These are phyloP conservation scores for Poicephalus gulielmi DNA, from an alignment of 2,113 vertebrate genomes.

Conservation along the genomic window DNA sequence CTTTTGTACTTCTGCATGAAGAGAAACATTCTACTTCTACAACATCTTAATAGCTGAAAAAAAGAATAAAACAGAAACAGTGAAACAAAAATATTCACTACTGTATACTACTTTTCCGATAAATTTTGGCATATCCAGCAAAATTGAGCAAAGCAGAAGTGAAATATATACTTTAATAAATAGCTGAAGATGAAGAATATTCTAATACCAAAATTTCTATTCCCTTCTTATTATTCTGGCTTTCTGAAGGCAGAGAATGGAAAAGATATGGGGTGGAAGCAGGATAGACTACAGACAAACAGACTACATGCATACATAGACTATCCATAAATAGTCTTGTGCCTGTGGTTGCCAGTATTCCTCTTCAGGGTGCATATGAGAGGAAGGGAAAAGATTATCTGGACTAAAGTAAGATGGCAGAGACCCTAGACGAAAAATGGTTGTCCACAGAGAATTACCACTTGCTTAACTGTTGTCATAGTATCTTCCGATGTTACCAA, in stretches of 20 bases:
- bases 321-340: background rate
- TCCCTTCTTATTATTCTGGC: background rate
- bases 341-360: background rate
- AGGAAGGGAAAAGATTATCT: background rate
- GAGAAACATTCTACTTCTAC: background rate
- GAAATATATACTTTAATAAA: background rate
- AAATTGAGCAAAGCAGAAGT: background rate
- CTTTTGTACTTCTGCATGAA: background rate
- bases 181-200: background rate
- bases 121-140: background rate
- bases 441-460: background rate
- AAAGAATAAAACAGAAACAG: background rate
- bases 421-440: background rate
- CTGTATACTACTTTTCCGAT: background rate
- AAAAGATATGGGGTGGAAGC: background rate
- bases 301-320: background rate
- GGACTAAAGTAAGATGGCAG: background rate
- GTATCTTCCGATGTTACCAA: background rate
- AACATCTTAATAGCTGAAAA: background rate
- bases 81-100: background rate
- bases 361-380: background rate
- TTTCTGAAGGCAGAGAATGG: background rate
- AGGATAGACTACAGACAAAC: background rate
- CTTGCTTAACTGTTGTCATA: background rate
- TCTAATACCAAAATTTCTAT: background rate